Conservation (phyloP, 2,797 vertebrate species). For the Coracias cyanogaster region DNA sequence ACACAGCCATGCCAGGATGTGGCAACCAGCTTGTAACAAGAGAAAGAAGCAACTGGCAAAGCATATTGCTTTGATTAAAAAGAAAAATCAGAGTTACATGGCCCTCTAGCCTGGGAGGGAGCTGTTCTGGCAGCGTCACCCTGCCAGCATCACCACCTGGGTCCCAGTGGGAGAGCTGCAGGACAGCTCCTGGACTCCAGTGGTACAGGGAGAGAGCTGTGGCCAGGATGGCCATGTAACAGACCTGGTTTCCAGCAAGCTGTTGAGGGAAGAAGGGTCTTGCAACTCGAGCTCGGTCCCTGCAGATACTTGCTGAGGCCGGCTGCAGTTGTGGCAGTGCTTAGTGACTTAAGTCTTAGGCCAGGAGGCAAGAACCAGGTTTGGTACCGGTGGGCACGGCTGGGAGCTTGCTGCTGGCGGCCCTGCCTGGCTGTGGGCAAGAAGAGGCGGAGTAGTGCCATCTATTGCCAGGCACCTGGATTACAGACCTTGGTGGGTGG, state of each 20-base stretch:
- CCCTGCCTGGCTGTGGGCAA: neutral
- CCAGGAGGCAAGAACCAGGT: neutral
- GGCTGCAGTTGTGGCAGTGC: neutral
- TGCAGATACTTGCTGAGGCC: rapidly evolving
- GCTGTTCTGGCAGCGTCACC: neutral
- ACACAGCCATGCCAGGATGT: neutral
- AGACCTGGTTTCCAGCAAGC: neutral
- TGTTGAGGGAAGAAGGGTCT: rapidly evolving
- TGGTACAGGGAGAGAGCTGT: neutral
- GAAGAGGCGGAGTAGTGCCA: conserved; percentile 70
- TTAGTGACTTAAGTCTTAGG: neutral
- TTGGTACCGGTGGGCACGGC: neutral
- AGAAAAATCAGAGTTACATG: neutral
- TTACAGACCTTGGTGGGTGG: neutral
- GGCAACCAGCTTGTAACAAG: neutral
- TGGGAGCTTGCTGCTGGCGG: neutral
- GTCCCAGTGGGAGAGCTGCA: neutral
- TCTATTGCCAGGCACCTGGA: conserved; percentile 62
- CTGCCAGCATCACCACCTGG: neutral
- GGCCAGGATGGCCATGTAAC: rapidly evolving
- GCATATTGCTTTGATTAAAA: neutral
- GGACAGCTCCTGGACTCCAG: neutral
- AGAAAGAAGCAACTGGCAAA: neutral
- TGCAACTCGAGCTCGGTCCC: neutral
- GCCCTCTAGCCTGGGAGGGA: neutral